A percentile compares a stretch with the other conserved stretches of the same genome.
These are phyloP conservation scores for Heterodera filipjevi DNA, from an alignment of 2,888 invertebrate species.

Conservation along the genomic window DNA sequence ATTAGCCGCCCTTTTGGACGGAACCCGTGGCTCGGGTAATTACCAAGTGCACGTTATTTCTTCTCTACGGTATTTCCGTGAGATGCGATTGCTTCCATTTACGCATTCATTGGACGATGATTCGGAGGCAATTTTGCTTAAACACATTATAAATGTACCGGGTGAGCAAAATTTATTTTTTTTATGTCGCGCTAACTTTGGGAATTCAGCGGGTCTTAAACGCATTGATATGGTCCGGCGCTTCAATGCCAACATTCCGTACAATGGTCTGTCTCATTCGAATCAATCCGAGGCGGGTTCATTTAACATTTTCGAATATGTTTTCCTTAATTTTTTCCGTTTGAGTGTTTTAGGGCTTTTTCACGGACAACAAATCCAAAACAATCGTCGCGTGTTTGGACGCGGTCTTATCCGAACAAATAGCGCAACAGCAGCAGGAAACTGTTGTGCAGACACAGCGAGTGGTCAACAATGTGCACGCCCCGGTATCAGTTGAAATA, in stretches of 20 bases:
- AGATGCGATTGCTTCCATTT: conserved; percentile 85
- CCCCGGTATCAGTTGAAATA: neutral
- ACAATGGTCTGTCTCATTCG: conserved; percentile 93
- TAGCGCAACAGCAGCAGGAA: neutral
- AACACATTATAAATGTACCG: conserved; percentile 70
- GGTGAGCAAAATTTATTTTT: conserved; percentile 49
- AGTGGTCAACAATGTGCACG: conserved; percentile 19
- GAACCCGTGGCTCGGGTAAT: conserved; percentile 93
- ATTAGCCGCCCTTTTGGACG: conserved; percentile 90
- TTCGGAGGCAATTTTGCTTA: conserved; percentile 85
- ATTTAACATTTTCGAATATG: neutral
- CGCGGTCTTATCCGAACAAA: conserved; percentile 76
- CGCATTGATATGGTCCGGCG: conserved; percentile 84
- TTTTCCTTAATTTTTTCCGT: neutral
- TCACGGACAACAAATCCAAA: conserved; percentile 87
- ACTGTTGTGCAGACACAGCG: conserved; percentile 16
- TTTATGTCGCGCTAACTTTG: neutral
- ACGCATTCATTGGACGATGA: conserved; percentile 87
- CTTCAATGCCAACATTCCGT: conserved; percentile 96
- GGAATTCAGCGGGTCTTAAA: conserved; percentile 69
- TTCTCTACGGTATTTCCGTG: conserved; percentile 77
- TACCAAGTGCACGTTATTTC: conserved; percentile 72
- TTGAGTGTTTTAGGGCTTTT: conserved; percentile 77
- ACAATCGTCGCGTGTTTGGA: conserved; percentile 87
- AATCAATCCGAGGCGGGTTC: conserved; percentile 93